Evolutionary conservation across 2,113 vertebrate genomes (phyloP).

Genomic region (Talpa occidentalis): DNA sequence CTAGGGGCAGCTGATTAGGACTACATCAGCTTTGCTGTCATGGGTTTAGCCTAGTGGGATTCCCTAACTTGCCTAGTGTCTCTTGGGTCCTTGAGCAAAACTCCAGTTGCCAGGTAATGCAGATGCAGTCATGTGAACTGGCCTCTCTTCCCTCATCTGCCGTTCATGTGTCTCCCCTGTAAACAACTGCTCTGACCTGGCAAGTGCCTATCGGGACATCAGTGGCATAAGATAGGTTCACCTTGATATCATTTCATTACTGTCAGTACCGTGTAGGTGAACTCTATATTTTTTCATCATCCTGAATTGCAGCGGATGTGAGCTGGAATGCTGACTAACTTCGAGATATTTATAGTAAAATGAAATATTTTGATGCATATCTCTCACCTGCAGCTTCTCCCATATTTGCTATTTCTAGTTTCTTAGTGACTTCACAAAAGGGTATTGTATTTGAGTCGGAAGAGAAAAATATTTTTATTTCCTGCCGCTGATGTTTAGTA

Average conservation of each 20-base stretch:
- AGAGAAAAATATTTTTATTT: conserved; percentile 80
- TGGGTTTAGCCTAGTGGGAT: neutral
- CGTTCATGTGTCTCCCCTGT: conserved; percentile 41
- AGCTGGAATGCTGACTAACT: conserved; percentile 55
- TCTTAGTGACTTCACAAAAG: conserved; percentile 67
- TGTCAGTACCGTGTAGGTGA: neutral
- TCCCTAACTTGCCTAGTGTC: neutral
- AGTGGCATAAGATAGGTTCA: neutral
- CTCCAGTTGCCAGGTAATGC: neutral
- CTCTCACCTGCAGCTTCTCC: conserved; percentile 65
- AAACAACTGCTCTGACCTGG: neutral
- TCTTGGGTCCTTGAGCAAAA: conserved; percentile 28
- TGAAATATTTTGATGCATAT: conserved; percentile 72
- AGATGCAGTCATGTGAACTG: neutral
- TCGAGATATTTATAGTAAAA: conserved; percentile 73
- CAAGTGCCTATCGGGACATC: neutral
- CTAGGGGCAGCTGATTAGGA: neutral
- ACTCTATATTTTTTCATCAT: neutral
- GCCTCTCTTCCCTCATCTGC: neutral
- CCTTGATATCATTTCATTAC: neutral
- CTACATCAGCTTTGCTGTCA: neutral
- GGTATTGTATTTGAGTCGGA: conserved; percentile 73
- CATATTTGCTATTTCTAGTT: conserved; percentile 68
- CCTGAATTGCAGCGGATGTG: neutral
- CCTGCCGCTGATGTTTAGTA: conserved; percentile 69